A percentile compares a stretch with the other conserved stretches of the same genome.
phyloP scores from a whole-genome alignment of 2,113 vertebrate species.

The Felis chaus region DNA sequence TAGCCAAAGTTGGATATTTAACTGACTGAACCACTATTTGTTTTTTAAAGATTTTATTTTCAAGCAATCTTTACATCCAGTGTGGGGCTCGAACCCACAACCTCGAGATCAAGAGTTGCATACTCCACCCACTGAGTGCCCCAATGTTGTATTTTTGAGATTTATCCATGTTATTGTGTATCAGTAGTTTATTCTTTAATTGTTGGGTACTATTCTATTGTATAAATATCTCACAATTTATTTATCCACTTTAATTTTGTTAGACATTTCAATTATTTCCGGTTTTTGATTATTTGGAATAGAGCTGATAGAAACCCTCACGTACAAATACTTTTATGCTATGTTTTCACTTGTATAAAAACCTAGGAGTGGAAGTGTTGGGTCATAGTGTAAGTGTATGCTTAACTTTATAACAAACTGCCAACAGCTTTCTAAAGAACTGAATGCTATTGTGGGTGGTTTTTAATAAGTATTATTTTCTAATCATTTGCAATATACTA shows the following conservation, averaged over 20 bases:
- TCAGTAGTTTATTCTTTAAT: not conserved
- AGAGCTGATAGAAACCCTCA: not conserved
- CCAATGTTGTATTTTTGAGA: not conserved
- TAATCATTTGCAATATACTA: not conserved
- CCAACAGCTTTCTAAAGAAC: not conserved
- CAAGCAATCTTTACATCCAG: not conserved
- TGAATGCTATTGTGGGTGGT: not conserved
- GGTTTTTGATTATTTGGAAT: not conserved
- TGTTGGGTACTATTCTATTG: not conserved
- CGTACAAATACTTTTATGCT: not conserved
- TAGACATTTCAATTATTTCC: not conserved
- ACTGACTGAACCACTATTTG: too few relatives aligned
- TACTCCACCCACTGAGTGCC: not conserved
- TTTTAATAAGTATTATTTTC: not conserved
- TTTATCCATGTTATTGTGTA: not conserved
- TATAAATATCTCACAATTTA: not conserved
- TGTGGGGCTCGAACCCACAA: not conserved
- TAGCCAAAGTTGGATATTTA: too few relatives aligned
- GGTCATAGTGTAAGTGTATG: not conserved
- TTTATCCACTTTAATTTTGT: not conserved
- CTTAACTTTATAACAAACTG: not conserved
- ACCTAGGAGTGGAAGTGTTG: not conserved
- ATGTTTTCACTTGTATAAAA: constrained; percentile 8
- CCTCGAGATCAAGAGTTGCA: not conserved
- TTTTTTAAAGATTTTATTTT: not conserved